A percentile compares a stretch with the other conserved stretches of the same genome.
Conservation (phyloP, 2,888 invertebrate species). For the Altica lythri region DNA sequence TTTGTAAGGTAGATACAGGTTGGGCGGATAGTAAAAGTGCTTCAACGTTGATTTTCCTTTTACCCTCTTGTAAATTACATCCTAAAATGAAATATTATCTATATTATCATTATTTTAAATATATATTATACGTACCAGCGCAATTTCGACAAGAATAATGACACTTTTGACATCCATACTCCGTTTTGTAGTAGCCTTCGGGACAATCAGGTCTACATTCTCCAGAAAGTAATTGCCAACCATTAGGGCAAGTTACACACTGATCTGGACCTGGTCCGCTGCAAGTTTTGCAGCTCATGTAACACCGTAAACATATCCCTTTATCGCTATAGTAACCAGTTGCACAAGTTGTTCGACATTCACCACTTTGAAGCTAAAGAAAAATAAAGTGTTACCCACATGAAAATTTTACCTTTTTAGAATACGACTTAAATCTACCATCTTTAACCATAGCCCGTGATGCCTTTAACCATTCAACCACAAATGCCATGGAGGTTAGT, state of each 20-base stretch:
- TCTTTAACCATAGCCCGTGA: too few relatives aligned
- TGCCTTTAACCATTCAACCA: too few relatives aligned
- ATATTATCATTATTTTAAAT: conserved; percentile 4
- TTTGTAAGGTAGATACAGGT: conserved; percentile 55
- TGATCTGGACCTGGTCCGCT: conserved; percentile 83
- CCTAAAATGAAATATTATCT: conserved; percentile 50
- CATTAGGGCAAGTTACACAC: conserved; percentile 80
- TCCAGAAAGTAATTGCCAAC: conserved; percentile 82
- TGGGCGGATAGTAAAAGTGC: conserved; percentile 55
- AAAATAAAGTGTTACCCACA: too few relatives aligned
- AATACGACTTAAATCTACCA: too few relatives aligned
- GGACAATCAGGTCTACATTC: conserved; percentile 87
- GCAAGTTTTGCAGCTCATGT: conserved; percentile 83
- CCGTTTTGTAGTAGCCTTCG: conserved; percentile 82
- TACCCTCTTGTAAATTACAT: conserved; percentile 55
- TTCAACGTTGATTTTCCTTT: conserved; percentile 56
- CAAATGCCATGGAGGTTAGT: too few relatives aligned
- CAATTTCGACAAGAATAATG: conserved; percentile 89
- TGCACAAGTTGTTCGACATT: conserved; percentile 80
- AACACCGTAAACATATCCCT: conserved; percentile 81
- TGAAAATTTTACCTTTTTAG: too few relatives aligned
- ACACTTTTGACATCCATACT: conserved; percentile 84
- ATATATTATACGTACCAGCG: conserved; percentile 63
- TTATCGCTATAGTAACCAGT: conserved; percentile 85
- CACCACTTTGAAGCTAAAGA: conserved; percentile 73